Conservation (phyloP, 1,140 invertebrate species). For the Aphelinus atriplicis region DNA sequence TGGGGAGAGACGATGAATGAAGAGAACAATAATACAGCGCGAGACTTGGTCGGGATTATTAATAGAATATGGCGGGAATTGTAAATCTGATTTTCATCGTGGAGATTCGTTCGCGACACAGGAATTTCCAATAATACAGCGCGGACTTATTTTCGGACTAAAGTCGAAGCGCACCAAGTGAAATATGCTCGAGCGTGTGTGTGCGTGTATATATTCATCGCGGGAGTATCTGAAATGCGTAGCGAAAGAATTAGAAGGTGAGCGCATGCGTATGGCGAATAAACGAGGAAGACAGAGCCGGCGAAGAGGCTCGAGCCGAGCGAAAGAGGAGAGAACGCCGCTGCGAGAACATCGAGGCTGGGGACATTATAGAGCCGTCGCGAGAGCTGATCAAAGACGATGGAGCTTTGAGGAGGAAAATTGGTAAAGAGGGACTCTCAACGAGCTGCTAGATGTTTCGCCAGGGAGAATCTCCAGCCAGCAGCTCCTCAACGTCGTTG, state of each 20-base stretch:
- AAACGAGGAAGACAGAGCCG: constrained; percentile 16
- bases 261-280: neutral
- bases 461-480: constrained; percentile 22
- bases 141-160: too few species aligned
- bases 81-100: too few species aligned
- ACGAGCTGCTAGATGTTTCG: constrained; percentile 48
- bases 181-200: too few species aligned
- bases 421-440: constrained; percentile 61
- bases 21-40: constrained; percentile 37
- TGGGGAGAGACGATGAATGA: constrained; percentile 23
- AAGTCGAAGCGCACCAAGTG: too few species aligned
- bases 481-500: too few species aligned
- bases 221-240: constrained; percentile 8
- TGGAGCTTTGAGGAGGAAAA: constrained; percentile 64
- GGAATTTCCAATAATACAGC: too few species aligned
- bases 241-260: constrained; percentile 33
- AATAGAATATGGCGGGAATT: too few species aligned
- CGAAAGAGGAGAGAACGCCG: constrained; percentile 6
- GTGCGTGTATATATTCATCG: too few species aligned
- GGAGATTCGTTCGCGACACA: too few species aligned
- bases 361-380: constrained; percentile 58
- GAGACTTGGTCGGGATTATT: too few species aligned
- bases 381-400: constrained; percentile 64
- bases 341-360: constrained; percentile 2
- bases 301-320: neutral